Percentiles rank a stretch among this genome's conserved stretches.
Evolutionary conservation across 1,140 invertebrate species (phyloP).

Genomic region (Brachionus manjavacas): DNA sequence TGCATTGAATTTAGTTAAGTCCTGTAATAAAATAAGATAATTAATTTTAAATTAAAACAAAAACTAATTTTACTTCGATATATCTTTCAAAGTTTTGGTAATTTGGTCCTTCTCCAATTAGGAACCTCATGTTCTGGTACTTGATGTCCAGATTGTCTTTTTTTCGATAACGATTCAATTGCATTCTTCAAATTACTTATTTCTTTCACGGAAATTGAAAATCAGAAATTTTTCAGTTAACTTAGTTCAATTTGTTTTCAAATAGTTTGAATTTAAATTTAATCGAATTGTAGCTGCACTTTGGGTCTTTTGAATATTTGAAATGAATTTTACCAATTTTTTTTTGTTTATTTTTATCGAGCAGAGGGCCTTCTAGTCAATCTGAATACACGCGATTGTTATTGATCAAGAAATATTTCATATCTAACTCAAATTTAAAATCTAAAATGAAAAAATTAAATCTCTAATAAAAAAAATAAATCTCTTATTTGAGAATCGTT

Average conservation of each 20-base stretch:
- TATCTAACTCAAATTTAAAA: background rate
- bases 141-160: constrained; percentile 86
- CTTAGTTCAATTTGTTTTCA: background rate
- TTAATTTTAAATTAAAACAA: background rate
- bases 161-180: background rate
- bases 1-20: constrained; percentile 84
- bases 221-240: background rate
- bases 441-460: too few relatives aligned
- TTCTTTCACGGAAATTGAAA: too few relatives aligned
- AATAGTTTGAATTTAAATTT: constrained; percentile 29
- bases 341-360: background rate
- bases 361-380: background rate
- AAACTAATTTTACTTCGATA: constrained; percentile 59
- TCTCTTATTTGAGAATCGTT: background rate
- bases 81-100: constrained; percentile 84
- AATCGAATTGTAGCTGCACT: background rate
- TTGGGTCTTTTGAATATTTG: background rate
- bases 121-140: constrained; percentile 89
- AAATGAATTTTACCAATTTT: background rate
- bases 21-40: constrained; percentile 60
- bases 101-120: constrained; percentile 91
- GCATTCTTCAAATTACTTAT: background rate
- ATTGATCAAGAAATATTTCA: background rate
- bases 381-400: background rate
- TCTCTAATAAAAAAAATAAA: too few relatives aligned